These are phyloP conservation scores for Augiades crinisus DNA, from an alignment of 2,888 invertebrate species.

Conservation along the genomic window DNA sequence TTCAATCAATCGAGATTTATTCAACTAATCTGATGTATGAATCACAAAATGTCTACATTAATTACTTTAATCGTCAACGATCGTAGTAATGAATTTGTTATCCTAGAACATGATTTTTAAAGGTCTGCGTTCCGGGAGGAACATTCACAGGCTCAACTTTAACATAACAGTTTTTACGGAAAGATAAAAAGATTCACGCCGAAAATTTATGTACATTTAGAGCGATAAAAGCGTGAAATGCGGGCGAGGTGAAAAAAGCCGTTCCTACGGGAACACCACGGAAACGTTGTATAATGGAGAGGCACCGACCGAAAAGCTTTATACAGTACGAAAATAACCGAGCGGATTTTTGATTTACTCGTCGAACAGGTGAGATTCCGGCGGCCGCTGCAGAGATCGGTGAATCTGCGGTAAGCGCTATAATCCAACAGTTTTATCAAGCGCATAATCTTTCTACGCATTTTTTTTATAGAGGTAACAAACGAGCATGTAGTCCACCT, in stretches of 20 bases:
- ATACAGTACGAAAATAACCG: conserved; percentile 18
- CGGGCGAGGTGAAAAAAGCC: conserved; percentile 1
- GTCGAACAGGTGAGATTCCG: conserved; percentile 18
- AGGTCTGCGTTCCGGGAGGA: too few relatives aligned
- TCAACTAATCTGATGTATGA: too few relatives aligned
- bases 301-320: conserved; percentile 19
- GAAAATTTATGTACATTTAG: conserved; percentile 1
- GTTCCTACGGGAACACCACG: conserved; percentile 2
- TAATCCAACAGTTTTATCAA: background rate
- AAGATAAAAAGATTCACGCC: background rate
- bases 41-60: too few relatives aligned
- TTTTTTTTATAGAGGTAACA: too few relatives aligned
- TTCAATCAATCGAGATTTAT: too few relatives aligned
- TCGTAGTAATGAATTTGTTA: too few relatives aligned
- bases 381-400: background rate
- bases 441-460: too few relatives aligned
- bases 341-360: conserved; percentile 22
- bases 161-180: background rate
- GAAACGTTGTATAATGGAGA: conserved; percentile 17
- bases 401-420: background rate
- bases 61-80: too few relatives aligned
- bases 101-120: too few relatives aligned
- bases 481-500: too few relatives aligned
- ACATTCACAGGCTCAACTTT: too few relatives aligned
- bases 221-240: background rate